Base-by-base conservation (phyloP, 2,888 invertebrate species). In the Clivina fossor region DNA sequence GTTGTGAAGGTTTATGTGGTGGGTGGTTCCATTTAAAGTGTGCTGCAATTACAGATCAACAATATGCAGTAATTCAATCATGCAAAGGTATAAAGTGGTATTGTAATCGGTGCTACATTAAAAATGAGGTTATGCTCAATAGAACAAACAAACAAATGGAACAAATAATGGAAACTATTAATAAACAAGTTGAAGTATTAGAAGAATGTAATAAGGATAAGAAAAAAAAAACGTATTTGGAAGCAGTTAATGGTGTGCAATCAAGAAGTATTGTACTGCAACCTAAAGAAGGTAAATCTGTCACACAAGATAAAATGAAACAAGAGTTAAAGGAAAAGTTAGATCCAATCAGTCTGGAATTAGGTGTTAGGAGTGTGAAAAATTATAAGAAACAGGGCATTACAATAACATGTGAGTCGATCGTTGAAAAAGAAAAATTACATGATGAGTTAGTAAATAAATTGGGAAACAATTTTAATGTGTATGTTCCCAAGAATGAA, bases 191-290 rank as follows among this genome's bases (percentile, higher is more conserved):
- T n/a, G n/a, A n/a, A n/a, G n/a, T n/a, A n/a, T n/a, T n/a, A n/a
- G n/a, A n/a, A n/a, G n/a, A n/a, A n/a, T n/a, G n/a, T n/a, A n/a
- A n/a, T n/a, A n/a, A n/a, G n/a, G n/a, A n/a, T n/a, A n/a, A n/a
- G n/a, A n/a, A 32, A 13, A n/a, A 32, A 32, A 32, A 32, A n/a
- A 7, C 32, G 13, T 32, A 7, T 32, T n/a, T 32, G n/a, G 32
- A 7, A 32, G 32, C 32, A 7, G 3, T 32, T n/a, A 32, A n/a
- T 4, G 32, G 32, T 32, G 32, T 32, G 13, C 32, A 32, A n/a
- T 11, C 4, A n/a, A 32, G 32, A 32, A 32, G 32, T 32, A 32
- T 32, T 32, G n/a, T 32, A 7, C 32, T 32, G 9, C 32, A 32
- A 32, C 32, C 32, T 7, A 32, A 32, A 32, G 32, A 32, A 32